A percentile compares a stretch with the other conserved stretches of the same genome.
phyloP scores from a whole-genome alignment of 30 jellyfish, hydroid and myxozoan species.

The Hydractinia symbiolongicarpus region DNA sequence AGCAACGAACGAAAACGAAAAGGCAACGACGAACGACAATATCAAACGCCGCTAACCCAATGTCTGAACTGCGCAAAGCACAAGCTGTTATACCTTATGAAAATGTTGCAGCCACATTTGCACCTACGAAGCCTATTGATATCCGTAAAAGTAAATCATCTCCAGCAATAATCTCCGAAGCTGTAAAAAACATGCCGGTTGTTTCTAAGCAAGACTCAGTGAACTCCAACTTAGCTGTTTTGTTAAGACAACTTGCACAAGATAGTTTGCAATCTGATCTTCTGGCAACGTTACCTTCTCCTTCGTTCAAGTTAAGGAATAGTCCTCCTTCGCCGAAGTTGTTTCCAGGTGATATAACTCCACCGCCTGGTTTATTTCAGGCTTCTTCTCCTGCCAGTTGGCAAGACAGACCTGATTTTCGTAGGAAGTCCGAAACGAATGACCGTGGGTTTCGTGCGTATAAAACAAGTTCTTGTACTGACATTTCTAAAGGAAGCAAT shows the following conservation, averaged over 20 bases:
- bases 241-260: conserved; percentile 40
- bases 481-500: neutral
- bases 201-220: neutral
- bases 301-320: conserved; percentile 49
- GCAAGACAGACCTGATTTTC: conserved; percentile 21
- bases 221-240: conserved; percentile 37
- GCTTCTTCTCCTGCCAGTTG: conserved; percentile 45
- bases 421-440: neutral
- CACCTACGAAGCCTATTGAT: neutral
- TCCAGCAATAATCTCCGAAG: conserved; percentile 80
- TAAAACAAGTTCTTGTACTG: neutral
- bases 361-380: conserved; percentile 60
- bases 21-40: conserved; percentile 37
- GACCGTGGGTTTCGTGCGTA: neutral
- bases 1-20: conserved; percentile 2
- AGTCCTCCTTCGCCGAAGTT: conserved; percentile 58
- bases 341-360: conserved; percentile 66
- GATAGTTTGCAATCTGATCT: conserved; percentile 49
- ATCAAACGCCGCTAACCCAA: conserved; percentile 19
- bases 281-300: conserved; percentile 77
- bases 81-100: neutral
- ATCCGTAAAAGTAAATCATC: conserved; percentile 59
- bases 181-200: conserved; percentile 61
- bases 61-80: conserved; percentile 4
- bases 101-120: neutral